Percentiles rank a stretch among this genome's conserved stretches.
These are phyloP conservation scores for Aplocera efformata DNA, from an alignment of 2,888 invertebrate species.

Conservation along the genomic window DNA sequence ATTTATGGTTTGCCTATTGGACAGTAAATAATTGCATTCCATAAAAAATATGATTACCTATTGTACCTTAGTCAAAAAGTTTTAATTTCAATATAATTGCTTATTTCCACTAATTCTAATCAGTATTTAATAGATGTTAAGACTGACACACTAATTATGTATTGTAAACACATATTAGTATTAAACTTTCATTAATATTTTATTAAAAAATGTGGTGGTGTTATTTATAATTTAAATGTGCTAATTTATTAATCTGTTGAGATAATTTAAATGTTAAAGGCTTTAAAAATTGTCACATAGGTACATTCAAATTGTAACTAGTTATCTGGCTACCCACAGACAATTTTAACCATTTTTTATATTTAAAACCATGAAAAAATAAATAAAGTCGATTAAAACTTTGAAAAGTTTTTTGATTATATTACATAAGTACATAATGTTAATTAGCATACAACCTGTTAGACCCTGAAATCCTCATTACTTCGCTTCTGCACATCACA, in stretches of 20 bases:
- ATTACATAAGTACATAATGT: not conserved
- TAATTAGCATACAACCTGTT: not conserved
- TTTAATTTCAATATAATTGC: slow-evolving; percentile 24
- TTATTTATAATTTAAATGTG: slow-evolving; percentile 56
- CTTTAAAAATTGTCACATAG: slow-evolving; percentile 53
- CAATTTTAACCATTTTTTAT: slow-evolving; percentile 69
- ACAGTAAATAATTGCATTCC: slow-evolving; percentile 54
- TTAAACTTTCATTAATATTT: slow-evolving; percentile 60
- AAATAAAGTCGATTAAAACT: slow-evolving; percentile 71
- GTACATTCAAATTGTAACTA: slow-evolving; percentile 39
- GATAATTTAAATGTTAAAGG: slow-evolving; percentile 29
- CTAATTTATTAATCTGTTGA: slow-evolving; percentile 56
- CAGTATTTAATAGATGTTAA: slow-evolving; percentile 75
- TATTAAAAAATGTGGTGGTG: slow-evolving; percentile 59
- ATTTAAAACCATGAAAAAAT: slow-evolving; percentile 48
- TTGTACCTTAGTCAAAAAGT: slow-evolving; percentile 48
- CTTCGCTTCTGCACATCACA: too few relatives aligned
- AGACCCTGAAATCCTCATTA: too few relatives aligned
- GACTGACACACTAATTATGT: slow-evolving; percentile 70
- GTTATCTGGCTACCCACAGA: slow-evolving; percentile 63
- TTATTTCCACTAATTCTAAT: slow-evolving; percentile 55
- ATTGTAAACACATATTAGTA: slow-evolving; percentile 64
- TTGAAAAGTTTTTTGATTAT: slow-evolving; percentile 25
- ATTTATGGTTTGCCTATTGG: slow-evolving; percentile 34
- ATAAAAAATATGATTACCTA: slow-evolving; percentile 47